Evolutionary conservation across 1,140 invertebrate genomes (phyloP), one percentile per base, ranked within the genome.

Genomic region (Drosophila orena): DNA sequence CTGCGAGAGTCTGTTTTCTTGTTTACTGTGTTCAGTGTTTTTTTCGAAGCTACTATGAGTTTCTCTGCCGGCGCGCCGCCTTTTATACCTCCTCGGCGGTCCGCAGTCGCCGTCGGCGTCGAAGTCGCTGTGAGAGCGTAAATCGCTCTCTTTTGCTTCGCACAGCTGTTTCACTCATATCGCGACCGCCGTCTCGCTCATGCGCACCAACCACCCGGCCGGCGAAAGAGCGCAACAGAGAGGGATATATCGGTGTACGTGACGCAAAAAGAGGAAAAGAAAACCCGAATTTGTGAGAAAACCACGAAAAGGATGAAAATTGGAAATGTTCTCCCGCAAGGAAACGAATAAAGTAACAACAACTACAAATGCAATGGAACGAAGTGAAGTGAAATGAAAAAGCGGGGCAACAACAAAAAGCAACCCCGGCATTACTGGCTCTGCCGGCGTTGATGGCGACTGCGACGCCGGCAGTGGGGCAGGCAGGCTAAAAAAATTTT

Each of bases 41-140:
- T 91, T 91, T 91, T 91, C 89, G 89, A 91, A 91, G 90, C 90
- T 91, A 91, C 90, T 91, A 91, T 91, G 74, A 62, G 56, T 56
- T 44, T 65, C 62, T 70, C 53, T 60, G 72, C 47, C n/a, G 44
- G 42, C 4, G 59, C 47, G n/a, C 40, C 20, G 66, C 56, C 61
- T 90, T 91, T 69, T 91, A 91, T 91, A 89, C 66, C 62, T 53
- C 27, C 22, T 50, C 56, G 49, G 27, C 34, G 60, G 56, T 0
- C 47, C 44, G 46, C 5, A n/a, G 38, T 4, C 34, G 47, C 3
- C 46, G 43, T 8, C 14, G 40, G 35, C 34, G 68, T 47, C 61
- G 17, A 12, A 8, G 34, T 35, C 34, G 34, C 1, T 35, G 34
- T 35, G 24, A 46, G 57, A 35, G 57, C 14, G 14, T 17, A 17